A percentile compares a stretch with the other conserved stretches of the same genome.
phyloP scores from a whole-genome alignment of 2,888 invertebrate species.

The Gymnoscelis rufifasciata region DNA sequence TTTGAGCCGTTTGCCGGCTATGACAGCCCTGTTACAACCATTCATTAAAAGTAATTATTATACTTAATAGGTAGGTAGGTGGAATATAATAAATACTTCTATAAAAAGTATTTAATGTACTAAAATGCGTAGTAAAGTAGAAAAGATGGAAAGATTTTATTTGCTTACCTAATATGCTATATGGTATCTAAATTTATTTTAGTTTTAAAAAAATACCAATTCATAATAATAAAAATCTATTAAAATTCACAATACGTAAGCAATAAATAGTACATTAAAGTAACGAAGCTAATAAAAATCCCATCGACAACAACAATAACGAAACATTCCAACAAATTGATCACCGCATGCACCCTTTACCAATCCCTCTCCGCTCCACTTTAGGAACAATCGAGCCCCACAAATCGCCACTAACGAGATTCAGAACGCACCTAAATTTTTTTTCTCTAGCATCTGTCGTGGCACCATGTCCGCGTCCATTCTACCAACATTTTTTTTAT shows the following conservation, averaged over 20 bases:
- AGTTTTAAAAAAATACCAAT: too few relatives aligned
- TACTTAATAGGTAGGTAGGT: too few relatives aligned
- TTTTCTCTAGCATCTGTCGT: slow-evolving; percentile 66
- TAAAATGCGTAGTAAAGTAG: too few relatives aligned
- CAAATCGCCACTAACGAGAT: slow-evolving; percentile 58
- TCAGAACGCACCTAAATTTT: slow-evolving; percentile 44
- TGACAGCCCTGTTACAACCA: too few relatives aligned
- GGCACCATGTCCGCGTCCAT: slow-evolving; percentile 69
- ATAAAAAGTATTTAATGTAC: too few relatives aligned
- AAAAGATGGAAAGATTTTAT: too few relatives aligned
- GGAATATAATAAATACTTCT: too few relatives aligned
- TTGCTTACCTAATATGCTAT: too few relatives aligned
- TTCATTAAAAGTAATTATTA: too few relatives aligned
- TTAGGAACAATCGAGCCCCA: slow-evolving; percentile 50
- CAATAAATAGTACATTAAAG: neutral
- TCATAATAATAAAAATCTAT: neutral
- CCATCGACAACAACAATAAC: slow-evolving; percentile 16
- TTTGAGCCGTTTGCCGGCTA: too few relatives aligned
- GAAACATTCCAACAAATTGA: slow-evolving; percentile 22
- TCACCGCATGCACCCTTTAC: slow-evolving; percentile 38
- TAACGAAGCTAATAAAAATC: slow-evolving; percentile 13
- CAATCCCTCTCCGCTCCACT: slow-evolving; percentile 45
- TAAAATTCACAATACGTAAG: neutral
- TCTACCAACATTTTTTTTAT: slow-evolving; percentile 39
- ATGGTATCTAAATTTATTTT: too few relatives aligned